Conservation (phyloP, 1,140 invertebrate genomes). For the Drosophila arizonae region DNA sequence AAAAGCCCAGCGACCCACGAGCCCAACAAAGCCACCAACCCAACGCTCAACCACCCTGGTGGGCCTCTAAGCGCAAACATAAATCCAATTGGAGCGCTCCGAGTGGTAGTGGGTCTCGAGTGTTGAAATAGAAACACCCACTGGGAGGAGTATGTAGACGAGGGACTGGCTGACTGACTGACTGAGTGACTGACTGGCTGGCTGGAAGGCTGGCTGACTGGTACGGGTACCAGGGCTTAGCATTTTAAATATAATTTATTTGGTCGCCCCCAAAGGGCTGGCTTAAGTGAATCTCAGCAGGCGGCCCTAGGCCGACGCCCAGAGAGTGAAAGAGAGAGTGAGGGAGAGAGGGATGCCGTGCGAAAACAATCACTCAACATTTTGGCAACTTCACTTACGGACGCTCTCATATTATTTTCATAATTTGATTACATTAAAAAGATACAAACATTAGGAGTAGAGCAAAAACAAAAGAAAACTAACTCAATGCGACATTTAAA, state of each 20-base stretch:
- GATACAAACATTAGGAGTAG: slow-evolving; percentile 38
- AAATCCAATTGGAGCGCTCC: slow-evolving; percentile 71
- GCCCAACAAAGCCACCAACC: background rate
- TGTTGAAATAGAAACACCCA: slow-evolving; percentile 68
- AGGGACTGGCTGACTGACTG: slow-evolving; percentile 12
- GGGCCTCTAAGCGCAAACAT: slow-evolving; percentile 45
- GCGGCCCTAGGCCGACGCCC: slow-evolving; percentile 4
- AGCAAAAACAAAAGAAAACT: background rate
- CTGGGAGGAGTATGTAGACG: slow-evolving; percentile 37
- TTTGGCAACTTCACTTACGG: slow-evolving; percentile 74
- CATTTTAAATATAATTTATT: slow-evolving; percentile 81
- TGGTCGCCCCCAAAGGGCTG: slow-evolving; percentile 66
- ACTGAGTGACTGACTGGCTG: background rate
- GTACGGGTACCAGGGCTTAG: slow-evolving; percentile 29
- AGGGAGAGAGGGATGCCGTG: slow-evolving; percentile 38
- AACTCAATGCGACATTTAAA: slow-evolving; percentile 4
- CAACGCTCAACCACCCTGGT: slow-evolving; percentile 10
- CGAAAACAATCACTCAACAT: slow-evolving; percentile 78
- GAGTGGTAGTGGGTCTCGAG: slow-evolving; percentile 40
- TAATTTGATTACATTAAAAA: slow-evolving; percentile 81
- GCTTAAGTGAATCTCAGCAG: slow-evolving; percentile 68
- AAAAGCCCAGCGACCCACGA: slow-evolving; percentile 16
- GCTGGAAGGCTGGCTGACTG: background rate
- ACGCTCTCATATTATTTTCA: slow-evolving; percentile 73
- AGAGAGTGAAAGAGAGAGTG: background rate